These are phyloP conservation scores for Empidonax alnorum DNA, from an alignment of 2,113 vertebrate genomes.

Conservation along the genomic window DNA sequence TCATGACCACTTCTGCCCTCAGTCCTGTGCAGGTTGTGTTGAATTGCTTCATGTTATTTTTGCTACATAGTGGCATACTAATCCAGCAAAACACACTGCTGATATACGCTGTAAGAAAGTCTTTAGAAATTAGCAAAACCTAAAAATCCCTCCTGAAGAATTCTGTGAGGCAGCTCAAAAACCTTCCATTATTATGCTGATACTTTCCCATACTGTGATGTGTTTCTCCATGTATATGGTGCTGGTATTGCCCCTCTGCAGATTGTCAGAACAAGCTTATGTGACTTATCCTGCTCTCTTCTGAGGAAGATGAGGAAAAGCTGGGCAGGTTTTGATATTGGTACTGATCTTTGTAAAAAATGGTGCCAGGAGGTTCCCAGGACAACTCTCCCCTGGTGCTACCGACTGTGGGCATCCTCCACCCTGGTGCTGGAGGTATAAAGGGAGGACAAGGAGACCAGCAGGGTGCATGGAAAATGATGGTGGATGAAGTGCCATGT, in stretches of 20 bases:
- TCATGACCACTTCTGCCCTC: background rate
- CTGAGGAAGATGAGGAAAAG: background rate
- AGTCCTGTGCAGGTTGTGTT: background rate
- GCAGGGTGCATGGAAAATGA: background rate
- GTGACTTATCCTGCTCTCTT: background rate
- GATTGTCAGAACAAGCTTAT: background rate
- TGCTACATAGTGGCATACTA: background rate
- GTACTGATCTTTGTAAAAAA: background rate
- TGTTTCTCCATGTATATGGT: background rate
- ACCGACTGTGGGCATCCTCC: background rate
- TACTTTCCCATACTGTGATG: background rate
- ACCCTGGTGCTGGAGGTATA: background rate
- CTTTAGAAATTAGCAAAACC: background rate
- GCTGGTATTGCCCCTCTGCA: background rate
- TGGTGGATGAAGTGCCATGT: fast-evolving
- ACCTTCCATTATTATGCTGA: background rate
- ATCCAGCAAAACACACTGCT: background rate
- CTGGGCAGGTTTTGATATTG: background rate
- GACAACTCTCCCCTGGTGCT: background rate
- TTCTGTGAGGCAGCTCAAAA: background rate
- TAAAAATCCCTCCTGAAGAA: background rate
- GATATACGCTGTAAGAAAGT: background rate
- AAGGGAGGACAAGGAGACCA: background rate
- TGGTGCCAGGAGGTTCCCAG: background rate
- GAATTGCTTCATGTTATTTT: background rate